These are phyloP conservation scores for Stenchaetothrips biformis DNA, from an alignment of 2,888 invertebrate genomes.

Conservation along the genomic window DNA sequence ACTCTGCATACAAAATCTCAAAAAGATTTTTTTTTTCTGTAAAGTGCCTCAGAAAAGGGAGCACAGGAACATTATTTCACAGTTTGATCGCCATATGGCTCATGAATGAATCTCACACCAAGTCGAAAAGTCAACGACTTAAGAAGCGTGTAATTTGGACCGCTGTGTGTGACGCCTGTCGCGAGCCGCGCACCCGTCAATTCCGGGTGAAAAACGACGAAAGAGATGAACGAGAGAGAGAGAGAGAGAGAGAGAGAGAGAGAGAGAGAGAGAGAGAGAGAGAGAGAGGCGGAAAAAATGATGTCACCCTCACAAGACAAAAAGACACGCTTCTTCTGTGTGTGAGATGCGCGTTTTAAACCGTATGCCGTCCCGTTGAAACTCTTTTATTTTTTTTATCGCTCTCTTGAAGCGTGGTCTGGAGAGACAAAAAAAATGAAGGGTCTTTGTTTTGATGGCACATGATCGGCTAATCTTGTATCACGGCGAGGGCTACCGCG, in stretches of 20 bases:
- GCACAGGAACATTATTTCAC: too few relatives aligned
- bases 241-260: too few relatives aligned
- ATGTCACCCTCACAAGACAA: background rate
- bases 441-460: slow-evolving; percentile 10
- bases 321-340: too few relatives aligned
- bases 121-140: slow-evolving; percentile 4
- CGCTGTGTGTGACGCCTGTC: background rate
- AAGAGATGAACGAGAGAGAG: background rate
- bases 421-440: background rate
- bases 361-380: too few relatives aligned
- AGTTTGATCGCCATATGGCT: background rate
- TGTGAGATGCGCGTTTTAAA: too few relatives aligned
- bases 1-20: background rate
- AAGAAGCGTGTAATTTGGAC: background rate
- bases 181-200: background rate
- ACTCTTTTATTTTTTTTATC: background rate
- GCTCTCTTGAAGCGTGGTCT: background rate
- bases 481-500: background rate
- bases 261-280: too few relatives aligned
- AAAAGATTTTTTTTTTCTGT: too few relatives aligned
- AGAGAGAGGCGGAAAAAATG: background rate
- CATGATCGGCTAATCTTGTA: slow-evolving; percentile 8
- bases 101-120: background rate
- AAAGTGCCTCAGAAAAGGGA: too few relatives aligned
- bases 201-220: background rate